phyloP scores from a whole-genome alignment of 2,797 vertebrate species.

The Epinephelus awoara region DNA sequence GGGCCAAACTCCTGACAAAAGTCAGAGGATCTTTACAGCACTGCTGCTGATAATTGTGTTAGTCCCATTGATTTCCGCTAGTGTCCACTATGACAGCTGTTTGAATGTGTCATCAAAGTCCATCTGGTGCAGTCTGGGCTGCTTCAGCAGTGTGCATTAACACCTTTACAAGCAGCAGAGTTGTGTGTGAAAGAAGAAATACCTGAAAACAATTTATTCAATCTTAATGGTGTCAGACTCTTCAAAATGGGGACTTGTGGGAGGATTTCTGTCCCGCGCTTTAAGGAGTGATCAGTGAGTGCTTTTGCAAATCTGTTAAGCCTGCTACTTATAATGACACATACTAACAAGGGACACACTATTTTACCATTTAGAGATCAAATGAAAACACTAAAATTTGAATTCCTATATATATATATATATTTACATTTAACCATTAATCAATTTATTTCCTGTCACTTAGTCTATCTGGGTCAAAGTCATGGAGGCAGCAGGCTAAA shows the following conservation, averaged over 20 bases:
- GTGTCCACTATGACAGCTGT: slow-evolving; percentile 23
- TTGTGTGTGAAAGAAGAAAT: neutral
- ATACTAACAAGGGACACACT: neutral
- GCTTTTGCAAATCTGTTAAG: neutral
- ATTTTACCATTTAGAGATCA: neutral
- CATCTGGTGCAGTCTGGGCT: neutral
- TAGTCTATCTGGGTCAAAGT: neutral
- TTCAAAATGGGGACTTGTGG: neutral
- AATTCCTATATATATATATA: neutral
- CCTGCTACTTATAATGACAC: neutral
- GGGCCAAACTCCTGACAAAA: slow-evolving; percentile 7
- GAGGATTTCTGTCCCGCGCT: neutral
- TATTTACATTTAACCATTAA: neutral
- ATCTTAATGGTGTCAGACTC: neutral
- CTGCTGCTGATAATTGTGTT: slow-evolving; percentile 5
- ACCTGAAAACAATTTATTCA: neutral
- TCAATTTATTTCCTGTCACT: neutral
- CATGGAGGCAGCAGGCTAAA: neutral
- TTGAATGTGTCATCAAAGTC: slow-evolving; percentile 23
- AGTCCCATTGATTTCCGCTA: slow-evolving; percentile 20
- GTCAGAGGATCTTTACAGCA: neutral
- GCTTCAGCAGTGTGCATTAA: neutral
- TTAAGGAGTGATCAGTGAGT: neutral
- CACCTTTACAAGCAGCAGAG: slow-evolving; percentile 8
- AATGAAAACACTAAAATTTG: neutral